Conservation (phyloP, 2,113 vertebrate species). For the Tetraodon nigroviridis region DNA sequence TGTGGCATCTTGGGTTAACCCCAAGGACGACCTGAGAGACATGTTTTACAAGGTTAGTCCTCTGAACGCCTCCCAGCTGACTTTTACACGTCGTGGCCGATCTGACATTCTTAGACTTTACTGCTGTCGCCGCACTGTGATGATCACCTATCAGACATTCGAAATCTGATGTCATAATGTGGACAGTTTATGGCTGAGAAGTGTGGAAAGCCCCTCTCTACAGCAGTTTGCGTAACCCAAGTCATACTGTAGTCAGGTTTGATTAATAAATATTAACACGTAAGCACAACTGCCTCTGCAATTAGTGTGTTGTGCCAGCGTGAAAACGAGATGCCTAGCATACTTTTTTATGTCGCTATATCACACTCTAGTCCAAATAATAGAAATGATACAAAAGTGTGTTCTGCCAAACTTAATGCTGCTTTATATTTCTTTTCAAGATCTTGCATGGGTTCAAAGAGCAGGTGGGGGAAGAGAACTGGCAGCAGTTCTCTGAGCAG, state of each 20-base stretch:
- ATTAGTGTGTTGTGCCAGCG: no score
- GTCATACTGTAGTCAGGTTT: neutral
- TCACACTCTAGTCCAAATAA: no score
- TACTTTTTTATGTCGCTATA: no score
- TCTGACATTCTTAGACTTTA: no score
- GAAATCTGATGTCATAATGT: constrained; percentile 56
- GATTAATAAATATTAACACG: no score
- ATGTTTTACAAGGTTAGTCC: constrained; percentile 90
- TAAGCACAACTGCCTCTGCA: no score
- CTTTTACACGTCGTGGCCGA: no score
- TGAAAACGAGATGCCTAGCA: no score
- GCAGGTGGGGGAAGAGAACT: constrained; percentile 91
- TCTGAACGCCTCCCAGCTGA: no score
- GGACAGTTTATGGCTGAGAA: constrained; percentile 47
- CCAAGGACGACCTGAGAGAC: constrained; percentile 89
- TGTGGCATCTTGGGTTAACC: constrained; percentile 92
- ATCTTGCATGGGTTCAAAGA: constrained; percentile 94
- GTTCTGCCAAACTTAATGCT: neutral
- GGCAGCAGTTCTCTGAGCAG: constrained; percentile 94
- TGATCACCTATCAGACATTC: constrained; percentile 60
- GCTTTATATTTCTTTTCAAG: constrained; percentile 51
- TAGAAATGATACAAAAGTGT: neutral
- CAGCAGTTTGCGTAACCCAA: neutral
- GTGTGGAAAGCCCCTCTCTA: constrained; percentile 25
- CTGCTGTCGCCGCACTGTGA: constrained; percentile 36